Percentiles rank a stretch among this genome's conserved stretches.
These are phyloP conservation scores for Nymphalis polychloros DNA, from an alignment of 2,888 invertebrate genomes.

Conservation along the genomic window DNA sequence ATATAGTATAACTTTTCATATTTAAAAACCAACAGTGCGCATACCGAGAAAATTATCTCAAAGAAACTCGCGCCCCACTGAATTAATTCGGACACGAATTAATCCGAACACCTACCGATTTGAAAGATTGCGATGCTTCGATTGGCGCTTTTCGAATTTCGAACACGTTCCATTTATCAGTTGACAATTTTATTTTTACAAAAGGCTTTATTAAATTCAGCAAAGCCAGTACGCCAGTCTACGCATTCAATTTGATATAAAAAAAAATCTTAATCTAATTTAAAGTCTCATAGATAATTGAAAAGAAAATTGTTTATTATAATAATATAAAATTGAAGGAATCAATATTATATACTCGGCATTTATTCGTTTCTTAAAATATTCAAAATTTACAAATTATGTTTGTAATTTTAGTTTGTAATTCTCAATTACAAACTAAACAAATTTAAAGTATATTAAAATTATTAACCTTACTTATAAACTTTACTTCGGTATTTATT, in stretches of 20 bases:
- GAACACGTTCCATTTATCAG: constrained; percentile 44
- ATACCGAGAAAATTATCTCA: constrained; percentile 26
- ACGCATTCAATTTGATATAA: constrained; percentile 25
- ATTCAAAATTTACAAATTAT: no score
- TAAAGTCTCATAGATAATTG: not conserved
- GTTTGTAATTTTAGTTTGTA: no score
- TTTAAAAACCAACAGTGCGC: not conserved
- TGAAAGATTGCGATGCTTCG: constrained; percentile 45
- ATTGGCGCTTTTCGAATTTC: constrained; percentile 45
- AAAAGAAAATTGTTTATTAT: not conserved
- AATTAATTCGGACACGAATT: constrained; percentile 60
- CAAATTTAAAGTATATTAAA: no score
- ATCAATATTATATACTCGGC: not conserved
- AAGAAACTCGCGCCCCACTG: constrained; percentile 49
- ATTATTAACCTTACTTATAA: no score
- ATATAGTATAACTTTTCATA: no score
- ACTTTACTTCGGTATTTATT: no score
- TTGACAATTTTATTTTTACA: constrained; percentile 41
- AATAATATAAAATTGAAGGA: not conserved
- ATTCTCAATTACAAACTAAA: no score
- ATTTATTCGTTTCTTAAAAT: no score
- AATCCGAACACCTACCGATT: constrained; percentile 56
- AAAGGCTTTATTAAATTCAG: constrained; percentile 40
- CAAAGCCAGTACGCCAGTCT: constrained; percentile 24
- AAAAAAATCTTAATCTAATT: constrained; percentile 21